A percentile compares a stretch with the other conserved stretches of the same genome.
Evolutionary conservation across 2,113 vertebrate genomes (phyloP).

Genomic region (Syngnathoides biaculeatus): DNA sequence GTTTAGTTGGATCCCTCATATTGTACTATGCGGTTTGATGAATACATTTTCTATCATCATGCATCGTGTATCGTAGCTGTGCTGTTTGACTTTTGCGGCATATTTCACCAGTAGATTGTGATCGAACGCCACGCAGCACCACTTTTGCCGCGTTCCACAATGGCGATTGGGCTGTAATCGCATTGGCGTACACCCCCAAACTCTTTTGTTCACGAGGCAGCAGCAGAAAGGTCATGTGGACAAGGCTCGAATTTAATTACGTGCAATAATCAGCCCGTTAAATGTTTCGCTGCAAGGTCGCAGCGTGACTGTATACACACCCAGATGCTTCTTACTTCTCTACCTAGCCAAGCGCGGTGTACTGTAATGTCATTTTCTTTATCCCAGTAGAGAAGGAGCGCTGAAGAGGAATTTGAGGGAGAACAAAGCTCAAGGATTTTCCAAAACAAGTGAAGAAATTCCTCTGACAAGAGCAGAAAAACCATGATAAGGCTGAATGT

Average conservation of each 20-base stretch:
- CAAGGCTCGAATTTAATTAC: not conserved
- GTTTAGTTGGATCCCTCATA: too few relatives aligned
- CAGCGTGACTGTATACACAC: not conserved
- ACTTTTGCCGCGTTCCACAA: not conserved
- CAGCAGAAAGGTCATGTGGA: not conserved
- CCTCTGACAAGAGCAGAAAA: constrained; percentile 29
- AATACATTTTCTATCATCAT: too few relatives aligned
- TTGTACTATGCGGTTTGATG: too few relatives aligned
- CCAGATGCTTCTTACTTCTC: not conserved
- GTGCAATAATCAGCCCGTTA: not conserved
- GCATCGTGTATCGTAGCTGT: too few relatives aligned
- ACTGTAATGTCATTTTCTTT: not conserved
- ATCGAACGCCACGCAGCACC: not conserved
- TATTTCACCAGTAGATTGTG: not conserved
- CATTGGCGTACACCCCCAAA: not conserved
- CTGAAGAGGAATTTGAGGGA: constrained; percentile 10
- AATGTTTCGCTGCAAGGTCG: constrained; percentile 1
- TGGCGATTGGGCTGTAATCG: not conserved
- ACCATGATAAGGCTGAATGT: not conserved
- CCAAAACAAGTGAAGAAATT: constrained; percentile 43
- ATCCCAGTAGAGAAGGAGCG: constrained; percentile 1
- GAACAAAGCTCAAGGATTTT: constrained; percentile 24
- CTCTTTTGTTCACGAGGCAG: not conserved
- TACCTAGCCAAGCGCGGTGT: not conserved
- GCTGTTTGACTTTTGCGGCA: too few relatives aligned